Base-by-base conservation (phyloP, 2,888 invertebrate species). In the Temnothorax unifasciatus region DNA sequence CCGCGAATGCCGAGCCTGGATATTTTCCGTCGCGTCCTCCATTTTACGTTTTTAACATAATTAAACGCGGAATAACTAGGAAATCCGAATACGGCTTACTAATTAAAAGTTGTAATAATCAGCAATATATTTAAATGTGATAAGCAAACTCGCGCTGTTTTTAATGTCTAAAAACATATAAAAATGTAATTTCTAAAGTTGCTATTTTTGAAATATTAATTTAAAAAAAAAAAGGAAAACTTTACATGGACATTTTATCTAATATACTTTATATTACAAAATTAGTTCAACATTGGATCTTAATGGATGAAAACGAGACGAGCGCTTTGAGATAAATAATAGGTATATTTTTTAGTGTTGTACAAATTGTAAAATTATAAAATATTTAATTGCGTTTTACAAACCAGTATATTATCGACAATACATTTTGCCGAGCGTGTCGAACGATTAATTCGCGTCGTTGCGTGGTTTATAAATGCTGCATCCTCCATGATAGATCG, bases 401-500 rank as follows among this genome's bases (percentile, higher is more conserved):
- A 50, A 44, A 11, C 41, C 44, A 38, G 13, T 38, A 38, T 57
- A 68, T 77, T 68, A 44, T 54, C 54, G 64, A 38, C 25, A 57
- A 68, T 44, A 44, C 38, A 54, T 66, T 66, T 54, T 44, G 34
- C 34, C 57, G 29, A 47, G n/a, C 18, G 25, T 34, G 47, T 64
- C 64, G 38, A 76, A 44, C 69, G n/a, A 69, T 57, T 59, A 79
- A 79, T 79, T 69, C 47, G 57, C 59, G 25, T 54, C 44, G 79
- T 34, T 76, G 8, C 29, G 59, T 18, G 29, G 34, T 57, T 79
- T 59, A 69, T 59, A 57, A 57, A 79, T 21, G 44, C 44, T 15
- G 18, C 59, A 47, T 79, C 34, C 57, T 79, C 34, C 47, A 47
- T 79, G 79, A 79, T 79, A 71, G 71, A 71, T 81, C 71, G 73